These are phyloP conservation scores for Desmodus rotundus DNA, from an alignment of 2,113 vertebrate genomes.

Conservation along the genomic window DNA sequence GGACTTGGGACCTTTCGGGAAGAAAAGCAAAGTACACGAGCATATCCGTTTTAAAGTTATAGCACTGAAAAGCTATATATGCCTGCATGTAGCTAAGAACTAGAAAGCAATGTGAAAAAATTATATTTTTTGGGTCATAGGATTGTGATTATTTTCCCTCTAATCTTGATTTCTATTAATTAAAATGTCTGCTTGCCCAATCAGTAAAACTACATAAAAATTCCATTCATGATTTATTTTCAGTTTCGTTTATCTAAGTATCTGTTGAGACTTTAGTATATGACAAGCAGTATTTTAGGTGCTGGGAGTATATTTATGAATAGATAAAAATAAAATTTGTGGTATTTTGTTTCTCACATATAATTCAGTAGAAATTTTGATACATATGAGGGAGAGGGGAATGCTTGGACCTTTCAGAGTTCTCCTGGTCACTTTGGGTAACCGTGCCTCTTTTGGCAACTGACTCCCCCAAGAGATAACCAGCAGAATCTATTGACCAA, in stretches of 20 bases:
- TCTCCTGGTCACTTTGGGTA: neutral
- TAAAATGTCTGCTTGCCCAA: neutral
- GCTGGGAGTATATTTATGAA: neutral
- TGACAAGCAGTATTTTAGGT: neutral
- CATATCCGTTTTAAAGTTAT: neutral
- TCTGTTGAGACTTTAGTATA: neutral
- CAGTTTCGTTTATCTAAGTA: neutral
- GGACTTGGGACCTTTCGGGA: neutral
- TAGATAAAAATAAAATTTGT: neutral
- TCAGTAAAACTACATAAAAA: neutral
- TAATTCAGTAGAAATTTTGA: neutral
- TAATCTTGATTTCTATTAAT: neutral
- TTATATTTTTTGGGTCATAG: neutral
- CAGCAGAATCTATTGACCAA: neutral
- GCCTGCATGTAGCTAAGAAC: neutral
- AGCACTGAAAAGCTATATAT: constrained; percentile 5
- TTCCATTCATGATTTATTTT: neutral
- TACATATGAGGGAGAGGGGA: neutral
- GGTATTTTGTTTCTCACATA: neutral
- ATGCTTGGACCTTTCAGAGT: neutral
- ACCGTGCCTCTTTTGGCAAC: neutral
- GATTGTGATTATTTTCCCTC: neutral
- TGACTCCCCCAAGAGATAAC: neutral
- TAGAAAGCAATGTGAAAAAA: neutral
- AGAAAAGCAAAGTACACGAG: neutral